These are phyloP conservation scores for Piaya cayana DNA, from an alignment of 2,113 vertebrate species.

Conservation along the genomic window DNA sequence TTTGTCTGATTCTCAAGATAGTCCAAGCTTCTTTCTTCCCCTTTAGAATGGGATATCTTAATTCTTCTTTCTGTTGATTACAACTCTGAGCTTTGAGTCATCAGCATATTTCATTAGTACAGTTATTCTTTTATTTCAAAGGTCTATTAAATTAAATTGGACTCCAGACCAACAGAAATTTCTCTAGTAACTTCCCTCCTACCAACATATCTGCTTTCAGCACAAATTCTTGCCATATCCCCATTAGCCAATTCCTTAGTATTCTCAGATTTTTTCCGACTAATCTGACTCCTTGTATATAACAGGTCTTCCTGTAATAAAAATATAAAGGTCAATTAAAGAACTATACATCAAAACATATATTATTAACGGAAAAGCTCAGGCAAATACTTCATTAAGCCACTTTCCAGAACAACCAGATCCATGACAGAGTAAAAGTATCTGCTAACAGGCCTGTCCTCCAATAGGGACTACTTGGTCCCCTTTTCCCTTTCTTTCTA, in stretches of 20 bases:
- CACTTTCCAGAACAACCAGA: neutral
- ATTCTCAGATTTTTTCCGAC: neutral
- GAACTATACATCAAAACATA: neutral
- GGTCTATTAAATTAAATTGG: neutral
- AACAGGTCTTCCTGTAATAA: neutral
- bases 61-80: neutral
- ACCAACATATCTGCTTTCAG: neutral
- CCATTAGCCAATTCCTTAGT: slow-evolving; percentile 26
- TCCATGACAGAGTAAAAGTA: neutral
- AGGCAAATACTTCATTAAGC: neutral
- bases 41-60: neutral
- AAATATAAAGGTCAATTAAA: neutral
- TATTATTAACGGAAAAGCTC: neutral
- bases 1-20: neutral
- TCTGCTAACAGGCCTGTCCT: neutral
- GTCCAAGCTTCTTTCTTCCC: neutral
- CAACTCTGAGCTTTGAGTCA: neutral
- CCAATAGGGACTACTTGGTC: neutral
- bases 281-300: slow-evolving; percentile 6
- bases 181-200: neutral
- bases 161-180: slow-evolving; percentile 16
- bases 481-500: neutral
- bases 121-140: neutral
- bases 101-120: neutral
- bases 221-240: neutral